A percentile compares a stretch with the other conserved stretches of the same genome.
These are phyloP conservation scores for Coregonus clupeaformis DNA, from an alignment of 2,113 vertebrate species.

Conservation along the genomic window DNA sequence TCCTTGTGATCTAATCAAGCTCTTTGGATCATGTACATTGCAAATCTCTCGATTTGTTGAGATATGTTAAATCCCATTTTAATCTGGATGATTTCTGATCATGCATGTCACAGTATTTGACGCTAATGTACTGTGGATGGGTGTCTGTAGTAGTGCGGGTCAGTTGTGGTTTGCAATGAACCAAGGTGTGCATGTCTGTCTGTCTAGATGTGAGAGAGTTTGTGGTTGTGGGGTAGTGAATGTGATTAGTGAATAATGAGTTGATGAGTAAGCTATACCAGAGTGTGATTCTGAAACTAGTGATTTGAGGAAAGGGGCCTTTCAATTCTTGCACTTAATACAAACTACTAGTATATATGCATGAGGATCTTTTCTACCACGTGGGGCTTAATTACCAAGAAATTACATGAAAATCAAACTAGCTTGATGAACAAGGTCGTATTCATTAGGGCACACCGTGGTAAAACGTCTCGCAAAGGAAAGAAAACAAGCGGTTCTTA, in stretches of 20 bases:
- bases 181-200: no score
- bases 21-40: neutral
- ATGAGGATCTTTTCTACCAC: conserved; percentile 15
- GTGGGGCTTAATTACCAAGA: conserved; percentile 17
- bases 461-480: neutral
- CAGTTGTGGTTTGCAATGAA: neutral
- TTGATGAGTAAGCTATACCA: neutral
- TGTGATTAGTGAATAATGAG: neutral
- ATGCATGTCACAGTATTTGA: neutral
- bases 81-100: neutral
- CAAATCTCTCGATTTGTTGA: no score
- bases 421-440: no score
- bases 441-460: no score
- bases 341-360: conserved; percentile 2
- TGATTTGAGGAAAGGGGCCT: neutral
- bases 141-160: neutral
- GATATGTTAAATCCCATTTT: neutral
- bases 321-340: neutral
- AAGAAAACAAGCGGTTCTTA: neutral
- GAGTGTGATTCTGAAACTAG: neutral
- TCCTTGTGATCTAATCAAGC: neutral
- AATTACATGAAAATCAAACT: neutral
- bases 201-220: neutral
- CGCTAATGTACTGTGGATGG: neutral
- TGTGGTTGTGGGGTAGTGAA: neutral